Conservation (phyloP, 2,113 vertebrate species). For the Petroica traversi region DNA sequence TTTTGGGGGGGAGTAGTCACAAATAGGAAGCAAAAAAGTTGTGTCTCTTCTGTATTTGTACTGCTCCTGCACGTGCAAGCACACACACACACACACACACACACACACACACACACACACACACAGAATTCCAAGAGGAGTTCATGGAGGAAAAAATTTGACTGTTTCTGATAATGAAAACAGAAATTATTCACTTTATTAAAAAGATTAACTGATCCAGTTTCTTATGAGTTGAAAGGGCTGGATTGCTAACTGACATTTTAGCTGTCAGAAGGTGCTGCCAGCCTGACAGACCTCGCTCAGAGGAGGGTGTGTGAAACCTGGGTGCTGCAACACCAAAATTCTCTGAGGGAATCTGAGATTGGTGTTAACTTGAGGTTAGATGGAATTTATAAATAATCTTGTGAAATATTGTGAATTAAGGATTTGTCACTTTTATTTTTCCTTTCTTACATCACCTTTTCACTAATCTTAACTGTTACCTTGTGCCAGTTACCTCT, state of each 20-base stretch:
- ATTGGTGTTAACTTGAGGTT: not conserved
- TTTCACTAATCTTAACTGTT: not conserved
- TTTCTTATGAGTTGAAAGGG: not conserved
- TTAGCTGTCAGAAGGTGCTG: not conserved
- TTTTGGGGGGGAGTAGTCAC: not conserved
- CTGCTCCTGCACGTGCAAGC: not conserved
- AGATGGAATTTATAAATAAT: not conserved
- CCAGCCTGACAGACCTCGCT: not conserved
- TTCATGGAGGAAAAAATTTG: not conserved
- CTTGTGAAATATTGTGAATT: not conserved
- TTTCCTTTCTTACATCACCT: not conserved
- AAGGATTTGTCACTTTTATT: not conserved
- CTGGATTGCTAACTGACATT: not conserved
- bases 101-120: too few species aligned
- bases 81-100: too few species aligned
- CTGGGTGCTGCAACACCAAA: not conserved
- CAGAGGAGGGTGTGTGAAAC: not conserved
- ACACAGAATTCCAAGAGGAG: not conserved
- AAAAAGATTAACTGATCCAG: not conserved
- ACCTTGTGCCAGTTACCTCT: not conserved
- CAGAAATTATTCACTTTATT: not conserved
- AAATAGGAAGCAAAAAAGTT: not conserved
- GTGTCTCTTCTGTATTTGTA: not conserved
- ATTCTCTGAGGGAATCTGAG: not conserved
- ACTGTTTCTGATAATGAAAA: not conserved